These are phyloP conservation scores for Ceratoteleas bidentatus DNA, from an alignment of 1,140 invertebrate species.

Conservation along the genomic window DNA sequence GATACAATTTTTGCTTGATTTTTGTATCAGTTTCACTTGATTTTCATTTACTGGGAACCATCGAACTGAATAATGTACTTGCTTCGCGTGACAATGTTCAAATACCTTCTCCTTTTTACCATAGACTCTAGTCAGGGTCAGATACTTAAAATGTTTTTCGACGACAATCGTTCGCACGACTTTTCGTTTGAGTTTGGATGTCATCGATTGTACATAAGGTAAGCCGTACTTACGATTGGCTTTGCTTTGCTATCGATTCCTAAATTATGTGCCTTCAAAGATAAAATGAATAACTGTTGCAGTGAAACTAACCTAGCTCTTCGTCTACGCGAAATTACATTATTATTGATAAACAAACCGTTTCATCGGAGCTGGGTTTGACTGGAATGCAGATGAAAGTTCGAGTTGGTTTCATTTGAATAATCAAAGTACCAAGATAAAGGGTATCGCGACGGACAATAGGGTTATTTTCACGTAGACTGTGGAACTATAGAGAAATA, in stretches of 20 bases:
- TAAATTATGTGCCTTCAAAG: conserved; percentile 48
- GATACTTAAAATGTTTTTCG: conserved; percentile 18
- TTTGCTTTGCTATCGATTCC: conserved; percentile 39
- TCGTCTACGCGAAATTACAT: conserved; percentile 10
- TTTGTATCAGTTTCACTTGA: too few species aligned
- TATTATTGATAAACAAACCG: conserved; percentile 8
- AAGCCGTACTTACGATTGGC: not conserved
- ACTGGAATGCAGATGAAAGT: conserved; percentile 8
- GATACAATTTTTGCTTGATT: too few species aligned
- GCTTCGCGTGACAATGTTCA: too few species aligned
- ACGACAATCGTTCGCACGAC: not conserved
- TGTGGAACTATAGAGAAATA: conserved; percentile 23
- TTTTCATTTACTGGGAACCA: too few species aligned
- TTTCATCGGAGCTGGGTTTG: conserved; percentile 6
- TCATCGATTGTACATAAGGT: conserved; percentile 10
- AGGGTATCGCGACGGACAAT: conserved; percentile 8
- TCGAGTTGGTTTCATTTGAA: not conserved
- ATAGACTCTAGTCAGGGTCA: too few species aligned
- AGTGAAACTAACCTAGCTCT: conserved; percentile 7
- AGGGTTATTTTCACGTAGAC: conserved; percentile 31
- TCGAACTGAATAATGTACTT: too few species aligned
- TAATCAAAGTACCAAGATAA: too few species aligned
- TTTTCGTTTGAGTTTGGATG: not conserved
- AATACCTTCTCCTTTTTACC: too few species aligned
- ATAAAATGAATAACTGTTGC: conserved; percentile 15